These are phyloP conservation scores for Simalia tracyae DNA, from an alignment of 2,797 vertebrate species.

Conservation along the genomic window DNA sequence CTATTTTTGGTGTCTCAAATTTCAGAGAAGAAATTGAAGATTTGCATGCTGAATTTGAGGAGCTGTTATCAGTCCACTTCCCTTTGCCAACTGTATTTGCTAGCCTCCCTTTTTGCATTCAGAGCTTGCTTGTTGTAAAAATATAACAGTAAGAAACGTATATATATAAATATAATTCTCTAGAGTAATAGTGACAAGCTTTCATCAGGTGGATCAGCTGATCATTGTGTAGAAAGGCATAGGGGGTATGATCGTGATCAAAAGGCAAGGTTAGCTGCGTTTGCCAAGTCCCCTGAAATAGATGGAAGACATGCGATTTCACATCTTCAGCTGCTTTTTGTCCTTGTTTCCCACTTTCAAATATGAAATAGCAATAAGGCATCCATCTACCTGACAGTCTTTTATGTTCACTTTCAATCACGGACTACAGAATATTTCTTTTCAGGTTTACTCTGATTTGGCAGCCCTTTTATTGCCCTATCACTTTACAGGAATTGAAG, in stretches of 20 bases:
- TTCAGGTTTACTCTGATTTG: constrained; percentile 66
- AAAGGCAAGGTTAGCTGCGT: constrained; percentile 59
- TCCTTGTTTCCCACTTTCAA: constrained; percentile 71
- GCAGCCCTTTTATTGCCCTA: constrained; percentile 66
- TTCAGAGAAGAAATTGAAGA: background rate
- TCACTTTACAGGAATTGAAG: constrained; percentile 64
- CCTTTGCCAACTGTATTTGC: constrained; percentile 19
- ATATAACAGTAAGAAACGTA: constrained; percentile 33
- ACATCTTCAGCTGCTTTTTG: constrained; percentile 59
- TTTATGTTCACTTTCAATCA: constrained; percentile 73
- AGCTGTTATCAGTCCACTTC: background rate
- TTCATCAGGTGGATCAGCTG: constrained; percentile 48
- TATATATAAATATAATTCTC: constrained; percentile 47
- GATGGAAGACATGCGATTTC: constrained; percentile 70
- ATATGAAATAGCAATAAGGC: constrained; percentile 69
- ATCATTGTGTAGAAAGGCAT: constrained; percentile 51
- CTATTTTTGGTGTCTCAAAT: background rate
- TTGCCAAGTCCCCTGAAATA: constrained; percentile 65
- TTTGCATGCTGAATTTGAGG: background rate
- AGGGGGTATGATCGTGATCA: constrained; percentile 46
- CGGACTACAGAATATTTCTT: constrained; percentile 50
- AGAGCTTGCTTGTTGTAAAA: constrained; percentile 39
- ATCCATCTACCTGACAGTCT: constrained; percentile 72
- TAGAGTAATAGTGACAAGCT: constrained; percentile 40
- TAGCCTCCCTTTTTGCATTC: constrained; percentile 13